Conservation (phyloP, 1,140 invertebrate genomes). For the honey bee (Apis mellifera) region DNA sequence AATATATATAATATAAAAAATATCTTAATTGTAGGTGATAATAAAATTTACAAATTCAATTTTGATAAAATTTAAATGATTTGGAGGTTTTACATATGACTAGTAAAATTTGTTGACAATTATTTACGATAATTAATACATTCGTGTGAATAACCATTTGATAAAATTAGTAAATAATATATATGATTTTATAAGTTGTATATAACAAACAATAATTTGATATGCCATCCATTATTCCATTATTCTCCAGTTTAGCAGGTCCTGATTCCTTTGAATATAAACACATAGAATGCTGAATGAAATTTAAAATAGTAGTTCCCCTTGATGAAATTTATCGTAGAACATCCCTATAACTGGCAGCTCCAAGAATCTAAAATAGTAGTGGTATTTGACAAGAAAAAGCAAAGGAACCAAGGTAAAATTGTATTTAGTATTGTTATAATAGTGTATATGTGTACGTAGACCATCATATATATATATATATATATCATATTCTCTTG, state of each 20-base stretch:
- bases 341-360: slow-evolving; percentile 59
- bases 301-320: slow-evolving; percentile 54
- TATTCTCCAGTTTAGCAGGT: slow-evolving; percentile 56
- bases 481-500: slow-evolving; percentile 48
- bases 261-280: slow-evolving; percentile 57
- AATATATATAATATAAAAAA: not conserved
- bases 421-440: slow-evolving; percentile 64
- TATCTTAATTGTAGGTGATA: slow-evolving; percentile 1
- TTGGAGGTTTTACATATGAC: slow-evolving; percentile 44
- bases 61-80: slow-evolving; percentile 7
- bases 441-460: slow-evolving; percentile 60
- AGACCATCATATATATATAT: slow-evolving; percentile 55
- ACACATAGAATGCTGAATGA: slow-evolving; percentile 62
- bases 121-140: slow-evolving; percentile 32
- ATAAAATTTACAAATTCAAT: slow-evolving; percentile 5
- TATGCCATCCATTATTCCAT: slow-evolving; percentile 56
- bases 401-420: slow-evolving; percentile 63
- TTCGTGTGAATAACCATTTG: slow-evolving; percentile 24
- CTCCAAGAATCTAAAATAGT: slow-evolving; percentile 67
- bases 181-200: slow-evolving; percentile 38
- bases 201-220: slow-evolving; percentile 47
- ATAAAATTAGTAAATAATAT: slow-evolving; percentile 50
- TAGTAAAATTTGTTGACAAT: slow-evolving; percentile 42
- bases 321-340: slow-evolving; percentile 51
- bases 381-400: slow-evolving; percentile 64